phyloP scores from a whole-genome alignment of 1,140 invertebrate species.

The Drosophila aff. region DNA sequence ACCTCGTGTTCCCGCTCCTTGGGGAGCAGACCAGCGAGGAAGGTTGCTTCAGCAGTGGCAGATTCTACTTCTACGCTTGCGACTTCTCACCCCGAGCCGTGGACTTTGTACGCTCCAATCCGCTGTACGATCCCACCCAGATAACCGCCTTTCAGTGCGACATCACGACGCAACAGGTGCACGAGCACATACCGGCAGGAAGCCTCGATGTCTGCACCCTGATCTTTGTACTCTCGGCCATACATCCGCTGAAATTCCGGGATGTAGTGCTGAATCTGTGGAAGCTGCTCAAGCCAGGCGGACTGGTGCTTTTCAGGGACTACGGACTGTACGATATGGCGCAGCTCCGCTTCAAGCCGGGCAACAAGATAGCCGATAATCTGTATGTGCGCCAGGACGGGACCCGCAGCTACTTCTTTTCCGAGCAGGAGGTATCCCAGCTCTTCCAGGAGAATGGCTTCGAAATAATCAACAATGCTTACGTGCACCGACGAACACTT shows the following conservation, averaged over 20 bases:
- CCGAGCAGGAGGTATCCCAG: slow-evolving; percentile 87
- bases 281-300: slow-evolving; percentile 91
- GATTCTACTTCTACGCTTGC: slow-evolving; percentile 93
- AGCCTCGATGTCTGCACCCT: slow-evolving; percentile 94
- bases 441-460: slow-evolving; percentile 89
- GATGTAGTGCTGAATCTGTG: slow-evolving; percentile 90
- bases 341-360: slow-evolving; percentile 96
- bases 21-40: slow-evolving; percentile 88
- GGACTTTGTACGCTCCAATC: slow-evolving; percentile 92
- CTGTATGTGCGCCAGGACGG: slow-evolving; percentile 99
- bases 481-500: slow-evolving; percentile 94
- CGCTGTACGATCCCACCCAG: slow-evolving; percentile 82
- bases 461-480: slow-evolving; percentile 88
- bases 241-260: slow-evolving; percentile 93
- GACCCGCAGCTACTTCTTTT: slow-evolving; percentile 95
- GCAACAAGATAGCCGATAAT: slow-evolving; percentile 96
- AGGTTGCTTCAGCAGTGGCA: slow-evolving; percentile 79
- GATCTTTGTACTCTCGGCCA: slow-evolving; percentile 98
- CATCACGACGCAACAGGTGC: slow-evolving; percentile 88
- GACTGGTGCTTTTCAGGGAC: slow-evolving; percentile 96
- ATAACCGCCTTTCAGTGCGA: slow-evolving; percentile 93
- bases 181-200: slow-evolving; percentile 86
- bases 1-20: slow-evolving; percentile 97
- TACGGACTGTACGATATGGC: slow-evolving; percentile 99
- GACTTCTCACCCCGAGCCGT: slow-evolving; percentile 97